phyloP scores from a whole-genome alignment of 1,140 invertebrate species.

The Drosophila funebris region DNA sequence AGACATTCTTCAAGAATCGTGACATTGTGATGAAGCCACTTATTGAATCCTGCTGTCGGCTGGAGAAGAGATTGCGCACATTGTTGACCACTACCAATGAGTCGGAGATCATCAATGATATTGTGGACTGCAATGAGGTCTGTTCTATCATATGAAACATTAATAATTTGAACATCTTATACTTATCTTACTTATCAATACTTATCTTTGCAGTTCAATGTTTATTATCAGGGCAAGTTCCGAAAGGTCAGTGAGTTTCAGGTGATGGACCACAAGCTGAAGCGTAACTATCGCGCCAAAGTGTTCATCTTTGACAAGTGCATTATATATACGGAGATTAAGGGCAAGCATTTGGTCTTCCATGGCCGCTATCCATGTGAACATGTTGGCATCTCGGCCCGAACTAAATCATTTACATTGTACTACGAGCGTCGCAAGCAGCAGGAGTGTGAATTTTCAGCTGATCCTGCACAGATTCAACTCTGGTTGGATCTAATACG shows the following conservation, averaged over 20 bases:
- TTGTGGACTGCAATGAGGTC: conserved; percentile 80
- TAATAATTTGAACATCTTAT: background rate
- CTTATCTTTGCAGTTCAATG: conserved; percentile 70
- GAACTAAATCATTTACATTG: conserved; percentile 72
- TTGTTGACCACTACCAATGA: conserved; percentile 78
- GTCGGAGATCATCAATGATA: conserved; percentile 81
- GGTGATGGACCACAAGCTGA: conserved; percentile 62
- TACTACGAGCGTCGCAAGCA: conserved; percentile 77
- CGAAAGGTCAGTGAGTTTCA: conserved; percentile 77
- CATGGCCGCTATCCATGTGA: conserved; percentile 81
- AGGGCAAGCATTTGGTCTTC: conserved; percentile 74
- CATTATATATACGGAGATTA: conserved; percentile 83
- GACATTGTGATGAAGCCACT: conserved; percentile 74
- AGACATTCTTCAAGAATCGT: conserved; percentile 80
- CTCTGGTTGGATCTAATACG: conserved; percentile 73
- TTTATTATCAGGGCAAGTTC: conserved; percentile 81
- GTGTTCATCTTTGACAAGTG: conserved; percentile 83
- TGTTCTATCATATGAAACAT: background rate
- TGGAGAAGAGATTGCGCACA: conserved; percentile 76
- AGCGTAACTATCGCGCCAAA: conserved; percentile 72
- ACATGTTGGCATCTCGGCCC: conserved; percentile 72
- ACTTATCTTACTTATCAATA: too few species aligned
- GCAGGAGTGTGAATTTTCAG: conserved; percentile 76
- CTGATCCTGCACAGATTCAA: conserved; percentile 58
- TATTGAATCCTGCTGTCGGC: conserved; percentile 76